Percentiles rank a stretch among this genome's conserved stretches.
Evolutionary conservation across 2,113 vertebrate species (phyloP).

Genomic region (Cricetomys ansorgei): DNA sequence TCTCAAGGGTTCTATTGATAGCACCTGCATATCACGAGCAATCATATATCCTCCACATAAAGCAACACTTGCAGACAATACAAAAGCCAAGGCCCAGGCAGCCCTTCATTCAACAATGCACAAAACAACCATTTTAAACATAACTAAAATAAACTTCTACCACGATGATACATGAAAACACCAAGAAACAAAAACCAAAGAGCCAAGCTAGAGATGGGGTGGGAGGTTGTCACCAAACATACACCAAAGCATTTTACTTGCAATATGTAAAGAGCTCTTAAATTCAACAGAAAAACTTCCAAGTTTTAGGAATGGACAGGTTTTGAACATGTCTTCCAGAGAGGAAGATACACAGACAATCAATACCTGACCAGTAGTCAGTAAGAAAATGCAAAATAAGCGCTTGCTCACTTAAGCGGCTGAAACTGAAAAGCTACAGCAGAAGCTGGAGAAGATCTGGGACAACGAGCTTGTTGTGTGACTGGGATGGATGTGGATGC

Average conservation of each 20-base stretch:
- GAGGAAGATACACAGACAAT: fast-evolving
- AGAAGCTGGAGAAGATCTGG: no score
- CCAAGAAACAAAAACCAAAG: neutral
- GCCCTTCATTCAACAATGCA: no score
- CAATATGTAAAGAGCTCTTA: neutral
- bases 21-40: no score
- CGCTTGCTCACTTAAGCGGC: fast-evolving
- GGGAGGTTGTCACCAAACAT: neutral
- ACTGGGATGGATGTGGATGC: neutral
- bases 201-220: neutral
- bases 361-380: fast-evolving
- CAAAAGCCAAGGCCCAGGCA: no score
- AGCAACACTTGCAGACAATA: no score
- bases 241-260: neutral
- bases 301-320: neutral
- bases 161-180: no score
- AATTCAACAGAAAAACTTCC: neutral
- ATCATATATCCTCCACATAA: no score
- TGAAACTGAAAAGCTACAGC: fast-evolving
- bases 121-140: no score
- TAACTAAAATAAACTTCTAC: no score
- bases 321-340: neutral
- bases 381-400: no score
- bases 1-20: no score
- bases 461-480: no score